Percentiles rank a stretch among this genome's conserved stretches.
phyloP scores from a whole-genome alignment of 2,888 invertebrate genomes.

The Hoplodrina ambigua region DNA sequence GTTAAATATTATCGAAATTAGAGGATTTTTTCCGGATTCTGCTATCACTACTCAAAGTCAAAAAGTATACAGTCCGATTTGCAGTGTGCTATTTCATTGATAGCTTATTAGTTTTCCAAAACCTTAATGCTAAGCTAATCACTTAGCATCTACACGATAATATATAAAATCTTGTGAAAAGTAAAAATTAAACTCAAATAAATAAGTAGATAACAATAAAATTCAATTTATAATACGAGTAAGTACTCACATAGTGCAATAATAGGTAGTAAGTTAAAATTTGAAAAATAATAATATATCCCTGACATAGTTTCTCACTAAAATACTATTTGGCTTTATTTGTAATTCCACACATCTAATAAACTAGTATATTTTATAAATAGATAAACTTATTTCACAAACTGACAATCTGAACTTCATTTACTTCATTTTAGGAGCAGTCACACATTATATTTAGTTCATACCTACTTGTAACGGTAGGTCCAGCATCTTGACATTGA shows the following conservation, averaged over 20 bases:
- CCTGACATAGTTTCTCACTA: not conserved
- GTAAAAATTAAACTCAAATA: too few relatives aligned
- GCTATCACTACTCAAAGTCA: not conserved
- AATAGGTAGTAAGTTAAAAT: not conserved
- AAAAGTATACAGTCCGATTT: not conserved
- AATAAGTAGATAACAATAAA: too few relatives aligned
- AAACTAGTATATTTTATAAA: not conserved
- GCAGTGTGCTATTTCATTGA: not conserved
- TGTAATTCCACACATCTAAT: not conserved
- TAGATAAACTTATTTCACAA: not conserved
- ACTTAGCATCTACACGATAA: too few relatives aligned
- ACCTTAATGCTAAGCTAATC: not conserved
- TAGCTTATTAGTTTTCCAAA: not conserved
- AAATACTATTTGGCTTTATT: not conserved
- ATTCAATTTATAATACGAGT: not conserved
- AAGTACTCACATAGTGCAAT: not conserved
- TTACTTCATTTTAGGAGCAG: conserved; percentile 1
- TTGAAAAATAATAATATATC: not conserved
- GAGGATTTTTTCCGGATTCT: not conserved
- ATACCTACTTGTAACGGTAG: conserved; percentile 36
- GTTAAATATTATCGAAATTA: too few relatives aligned
- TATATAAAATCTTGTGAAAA: too few relatives aligned
- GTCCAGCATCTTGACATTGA: conserved; percentile 70
- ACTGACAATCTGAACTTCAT: not conserved
- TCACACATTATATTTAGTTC: conserved; percentile 12